phyloP scores from a whole-genome alignment of 2,888 invertebrate genomes.

The Plagiodera versicolora region DNA sequence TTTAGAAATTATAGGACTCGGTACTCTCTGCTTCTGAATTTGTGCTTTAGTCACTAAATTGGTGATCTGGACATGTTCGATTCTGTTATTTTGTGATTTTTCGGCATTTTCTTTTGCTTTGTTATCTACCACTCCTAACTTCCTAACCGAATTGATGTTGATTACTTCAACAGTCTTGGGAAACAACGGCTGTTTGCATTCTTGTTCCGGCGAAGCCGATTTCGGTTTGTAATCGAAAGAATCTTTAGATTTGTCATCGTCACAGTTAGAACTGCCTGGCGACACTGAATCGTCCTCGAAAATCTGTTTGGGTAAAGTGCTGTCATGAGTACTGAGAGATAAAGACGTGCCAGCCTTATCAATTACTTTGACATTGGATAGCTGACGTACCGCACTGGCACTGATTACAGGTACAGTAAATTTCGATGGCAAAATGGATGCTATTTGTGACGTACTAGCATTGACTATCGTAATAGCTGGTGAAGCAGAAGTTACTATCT shows the following conservation, averaged over 20 bases:
- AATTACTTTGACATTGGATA: slow-evolving; percentile 55
- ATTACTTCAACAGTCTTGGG: slow-evolving; percentile 22
- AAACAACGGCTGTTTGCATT: slow-evolving; percentile 35
- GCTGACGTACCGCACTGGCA: slow-evolving; percentile 53
- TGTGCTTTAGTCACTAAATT: slow-evolving; percentile 53
- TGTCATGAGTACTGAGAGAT: slow-evolving; percentile 63
- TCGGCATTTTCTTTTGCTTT: slow-evolving; percentile 22
- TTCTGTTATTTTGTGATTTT: slow-evolving; percentile 20
- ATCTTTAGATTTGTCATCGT: slow-evolving; percentile 52
- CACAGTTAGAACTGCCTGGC: slow-evolving; percentile 58
- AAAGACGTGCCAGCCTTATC: slow-evolving; percentile 53
- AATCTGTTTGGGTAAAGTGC: slow-evolving; percentile 66
- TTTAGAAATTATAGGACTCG: slow-evolving; percentile 43
- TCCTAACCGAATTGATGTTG: slow-evolving; percentile 6
- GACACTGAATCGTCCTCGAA: slow-evolving; percentile 69
- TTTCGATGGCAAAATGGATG: slow-evolving; percentile 49
- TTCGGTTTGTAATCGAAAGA: slow-evolving; percentile 45
- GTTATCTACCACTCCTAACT: slow-evolving; percentile 13
- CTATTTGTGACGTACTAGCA: slow-evolving; percentile 51
- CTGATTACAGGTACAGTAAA: slow-evolving; percentile 53
- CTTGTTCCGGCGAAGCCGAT: slow-evolving; percentile 36
- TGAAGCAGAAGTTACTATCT: slow-evolving; percentile 46
- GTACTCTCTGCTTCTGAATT: slow-evolving; percentile 46
- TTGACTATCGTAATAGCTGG: slow-evolving; percentile 52
- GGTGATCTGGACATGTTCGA: slow-evolving; percentile 45